Base-by-base conservation (phyloP, 2,797 vertebrate genomes). In the Pangasius larnaudii region DNA sequence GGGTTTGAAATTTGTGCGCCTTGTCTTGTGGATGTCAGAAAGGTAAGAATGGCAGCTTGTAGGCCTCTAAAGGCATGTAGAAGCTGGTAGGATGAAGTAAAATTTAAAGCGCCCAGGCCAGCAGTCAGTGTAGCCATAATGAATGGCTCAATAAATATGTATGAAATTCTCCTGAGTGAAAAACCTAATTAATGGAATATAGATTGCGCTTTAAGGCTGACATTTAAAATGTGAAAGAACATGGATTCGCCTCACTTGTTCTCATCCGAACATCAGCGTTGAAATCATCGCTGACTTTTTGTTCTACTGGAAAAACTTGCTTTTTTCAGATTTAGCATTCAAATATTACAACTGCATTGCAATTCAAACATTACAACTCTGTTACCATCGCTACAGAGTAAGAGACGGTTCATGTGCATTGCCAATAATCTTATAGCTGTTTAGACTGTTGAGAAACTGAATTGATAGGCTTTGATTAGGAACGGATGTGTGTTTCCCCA, bases 121-220 rank as follows among this genome's bases (percentile, higher is more conserved):
- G 67, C 67, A 85, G 19, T 27, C n/a, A 39, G 22, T 56, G 65
- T 14, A 71, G 65, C 67, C 11, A 9, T 18, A 58, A 58, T 22
- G 13, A 46, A 33, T 61, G 56, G 27, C 85, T 86, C 74, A 51
- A 39, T 71, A 56, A 58, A 65, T 19, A 65, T 61, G 27, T 27
- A 78, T 72, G 59, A 78, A 59, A 61, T 78, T 53, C 39, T 42
- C 36, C 58, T 77, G 72, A 77, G 39, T 78, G n/a, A 77, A 78
- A 61, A 77, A 78, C 27, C 18, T 78, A 30, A 65, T 51, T 56
- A 51, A 24, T 78, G 30, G 27, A 78, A 78, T 78, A 36, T 33
- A 72, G 18, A 72, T 67, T 56, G 49, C 1, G 22, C 58, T 58
- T 46, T n/a, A 77, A 75, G 30, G 39, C 39, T 49, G 42, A 78